Base-by-base conservation (phyloP, 2,888 invertebrate species). In the Leptinotarsa haldemani region DNA sequence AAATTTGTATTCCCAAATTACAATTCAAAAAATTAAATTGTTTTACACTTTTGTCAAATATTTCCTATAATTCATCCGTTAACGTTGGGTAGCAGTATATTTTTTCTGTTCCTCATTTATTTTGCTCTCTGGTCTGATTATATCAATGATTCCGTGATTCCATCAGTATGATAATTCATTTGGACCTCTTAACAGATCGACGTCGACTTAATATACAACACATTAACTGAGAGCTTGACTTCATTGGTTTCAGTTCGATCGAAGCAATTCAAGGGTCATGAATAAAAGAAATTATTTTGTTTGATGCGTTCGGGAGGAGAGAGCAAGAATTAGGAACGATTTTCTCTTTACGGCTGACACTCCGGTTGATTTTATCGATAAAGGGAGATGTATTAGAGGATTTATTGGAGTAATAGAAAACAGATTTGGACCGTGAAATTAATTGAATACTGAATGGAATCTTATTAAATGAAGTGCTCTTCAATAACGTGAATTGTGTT, bases 211-310 rank as follows among this genome's bases (percentile, higher is more conserved):
- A 66, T 74, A 63, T 74, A 70, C 70, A 70, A 66, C 74, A 70
- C 73, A 69, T 67, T 70, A 70, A 15, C 63, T 25, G 53, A 52
- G 48, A 66, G 63, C 16, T 69, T 15, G 69, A 56, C 63, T 74
- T 67, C 70, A 74, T 74, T 74, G 73, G 70, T 20, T 70, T 47
- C 66, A 9, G 50, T 71, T 50, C 71, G 64, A 72, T 70, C 47
- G 65, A 53, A 63, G 71, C 63, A 52, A 64, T 70, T 70, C 50
- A 48, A 46, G 40, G 48, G 65, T 70, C 74, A 74, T 74, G 74
- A 74, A 74, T 74, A 74, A 74, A 74, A 70, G 67, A 70, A 70
- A 74, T 67, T 66, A 68, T 66, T 64, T 63, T 61, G 64, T 72
- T 68, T 72, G 68, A 72, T 63, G 72, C 58, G 50, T 65, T 52